These are phyloP conservation scores for Sebastes kiyomatsui DNA, from an alignment of 2,797 vertebrate species.

Conservation along the genomic window DNA sequence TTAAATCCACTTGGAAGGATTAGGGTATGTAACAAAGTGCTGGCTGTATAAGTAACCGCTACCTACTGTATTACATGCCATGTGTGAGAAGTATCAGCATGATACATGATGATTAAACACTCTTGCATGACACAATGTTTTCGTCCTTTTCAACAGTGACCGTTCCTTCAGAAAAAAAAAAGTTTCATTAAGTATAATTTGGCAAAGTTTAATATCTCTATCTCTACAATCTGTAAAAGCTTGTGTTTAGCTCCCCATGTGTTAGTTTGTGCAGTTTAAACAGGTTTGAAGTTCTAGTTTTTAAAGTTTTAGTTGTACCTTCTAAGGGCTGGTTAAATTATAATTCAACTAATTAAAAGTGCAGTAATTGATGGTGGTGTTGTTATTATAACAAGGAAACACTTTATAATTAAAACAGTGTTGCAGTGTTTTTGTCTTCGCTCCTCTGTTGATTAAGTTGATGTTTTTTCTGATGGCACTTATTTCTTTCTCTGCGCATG, in stretches of 20 bases:
- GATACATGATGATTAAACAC: background rate
- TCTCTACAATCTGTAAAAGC: background rate
- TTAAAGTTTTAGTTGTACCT: background rate
- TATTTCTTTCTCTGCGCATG: background rate
- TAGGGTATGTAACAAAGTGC: background rate
- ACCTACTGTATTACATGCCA: background rate
- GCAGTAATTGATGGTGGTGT: background rate
- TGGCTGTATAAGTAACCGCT: background rate
- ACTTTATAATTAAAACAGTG: background rate
- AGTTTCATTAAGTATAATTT: slow-evolving; percentile 13
- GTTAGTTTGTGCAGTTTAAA: background rate
- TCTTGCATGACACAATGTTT: background rate
- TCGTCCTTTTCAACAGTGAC: background rate
- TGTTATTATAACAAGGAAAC: background rate
- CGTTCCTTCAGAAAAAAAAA: background rate
- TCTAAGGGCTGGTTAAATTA: background rate
- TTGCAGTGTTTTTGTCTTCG: background rate
- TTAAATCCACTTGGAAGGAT: slow-evolving; percentile 25
- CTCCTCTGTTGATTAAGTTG: background rate
- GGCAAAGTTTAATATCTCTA: background rate
- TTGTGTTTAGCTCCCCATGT: background rate
- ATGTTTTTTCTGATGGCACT: background rate
- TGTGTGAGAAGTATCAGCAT: background rate
- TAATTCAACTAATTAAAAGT: background rate
- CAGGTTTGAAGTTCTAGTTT: too few relatives aligned